A percentile compares a stretch with the other conserved stretches of the same genome.
These are phyloP conservation scores for Pomatostomus ruficeps DNA, from an alignment of 2,113 vertebrate species.

Conservation along the genomic window DNA sequence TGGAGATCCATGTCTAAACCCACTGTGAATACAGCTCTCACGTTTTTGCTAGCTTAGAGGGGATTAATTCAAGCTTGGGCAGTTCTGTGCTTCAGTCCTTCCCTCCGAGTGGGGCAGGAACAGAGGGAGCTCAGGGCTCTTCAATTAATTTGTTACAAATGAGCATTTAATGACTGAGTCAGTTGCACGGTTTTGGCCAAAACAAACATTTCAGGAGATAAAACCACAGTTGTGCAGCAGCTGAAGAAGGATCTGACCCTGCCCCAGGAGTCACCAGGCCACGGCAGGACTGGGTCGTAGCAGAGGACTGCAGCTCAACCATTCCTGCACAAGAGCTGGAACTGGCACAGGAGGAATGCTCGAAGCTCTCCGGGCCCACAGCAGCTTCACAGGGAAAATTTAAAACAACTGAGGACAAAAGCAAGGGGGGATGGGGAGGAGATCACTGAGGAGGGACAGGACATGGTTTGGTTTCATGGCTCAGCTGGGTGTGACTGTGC, in stretches of 20 bases:
- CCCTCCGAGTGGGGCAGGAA: not conserved
- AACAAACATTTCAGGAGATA: not conserved
- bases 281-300: not conserved
- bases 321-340: not conserved
- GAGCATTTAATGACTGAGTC: not conserved
- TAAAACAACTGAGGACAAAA: not conserved
- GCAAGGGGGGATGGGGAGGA: not conserved
- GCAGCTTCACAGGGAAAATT: not conserved
- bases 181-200: not conserved
- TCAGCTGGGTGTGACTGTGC: not conserved
- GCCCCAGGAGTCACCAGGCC: not conserved
- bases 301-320: not conserved
- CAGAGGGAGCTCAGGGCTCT: not conserved
- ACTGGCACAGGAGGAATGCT: not conserved
- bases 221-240: not conserved
- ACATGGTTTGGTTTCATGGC: not conserved
- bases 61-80: no score
- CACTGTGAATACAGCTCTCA: no score
- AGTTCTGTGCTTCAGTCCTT: no score
- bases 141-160: not conserved
- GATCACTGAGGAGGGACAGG: not conserved
- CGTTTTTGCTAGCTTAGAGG: rapidly evolving
- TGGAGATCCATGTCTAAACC: rapidly evolving
- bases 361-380: not conserved
- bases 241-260: not conserved